Base-by-base conservation (phyloP, 2,888 invertebrate species). In the Bellardia bayeri region DNA sequence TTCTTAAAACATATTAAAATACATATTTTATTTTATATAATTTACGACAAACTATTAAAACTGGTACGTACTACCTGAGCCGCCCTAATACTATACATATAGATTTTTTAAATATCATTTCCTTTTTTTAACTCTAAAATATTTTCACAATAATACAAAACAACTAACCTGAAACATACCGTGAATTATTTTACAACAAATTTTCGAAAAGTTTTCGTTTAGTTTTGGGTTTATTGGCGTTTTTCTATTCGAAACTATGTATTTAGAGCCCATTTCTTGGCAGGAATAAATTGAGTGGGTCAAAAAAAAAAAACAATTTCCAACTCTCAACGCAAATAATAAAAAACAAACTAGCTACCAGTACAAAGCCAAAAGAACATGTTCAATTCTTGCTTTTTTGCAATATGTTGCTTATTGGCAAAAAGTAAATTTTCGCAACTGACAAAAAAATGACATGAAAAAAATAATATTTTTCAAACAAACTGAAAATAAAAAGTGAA, bases 341-440 rank as follows among this genome's bases (percentile, higher is more conserved):
- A 68, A 54, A n/a, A 49, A 74, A 58, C 54, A 82, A 72, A 40
- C 30, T n/a, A n/a, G n/a, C n/a, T 14, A 68, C 56, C 51, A 16
- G 42, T 40, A 78, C 54, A 69, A 82, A n/a, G 14, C 9, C 61
- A 68, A 23, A 23, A 45, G 11, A 76, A 58, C 11, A 13, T 45
- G 56, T 56, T 71, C 30, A 63, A n/a, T 64, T 56, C 51, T 42
- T 61, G 30, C 61, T 69, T 64, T 63, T 66, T 64, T 72, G 45
- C 84, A 84, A 84, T 82, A 84, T 82, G 87, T 87, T 87, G 81
- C 82, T 81, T 87, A 87, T 87, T 78, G 23, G 9, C 37, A 40
- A 58, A 78, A 66, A 63, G 51, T 23, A 83, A 80, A 81, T 14
- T 66, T 37, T 40, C 8, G 14, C 14, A 66, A 37, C 11, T 49